Conservation (phyloP, 2,888 invertebrate species). For the Tenodera sinensis region DNA sequence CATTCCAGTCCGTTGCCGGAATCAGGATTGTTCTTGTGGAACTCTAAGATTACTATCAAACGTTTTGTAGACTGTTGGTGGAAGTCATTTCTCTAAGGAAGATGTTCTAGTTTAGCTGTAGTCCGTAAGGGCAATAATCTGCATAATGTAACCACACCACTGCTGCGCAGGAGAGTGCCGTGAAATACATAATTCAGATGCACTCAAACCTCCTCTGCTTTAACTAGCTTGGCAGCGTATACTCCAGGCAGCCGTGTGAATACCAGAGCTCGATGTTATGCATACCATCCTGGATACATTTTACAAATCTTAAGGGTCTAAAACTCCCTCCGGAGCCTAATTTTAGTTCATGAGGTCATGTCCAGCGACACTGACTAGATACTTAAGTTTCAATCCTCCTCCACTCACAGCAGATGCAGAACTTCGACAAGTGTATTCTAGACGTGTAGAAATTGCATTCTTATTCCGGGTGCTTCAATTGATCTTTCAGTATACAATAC, state of each 20-base stretch:
- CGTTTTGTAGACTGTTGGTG: neutral
- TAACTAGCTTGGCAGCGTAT: neutral
- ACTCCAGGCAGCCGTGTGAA: neutral
- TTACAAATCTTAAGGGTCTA: neutral
- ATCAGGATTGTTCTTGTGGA: neutral
- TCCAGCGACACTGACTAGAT: too few relatives aligned
- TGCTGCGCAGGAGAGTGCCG: neutral
- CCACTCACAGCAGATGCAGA: too few relatives aligned
- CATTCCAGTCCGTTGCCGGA: neutral
- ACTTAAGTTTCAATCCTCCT: too few relatives aligned
- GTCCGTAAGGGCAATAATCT: neutral
- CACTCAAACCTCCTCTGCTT: slow-evolving; percentile 14
- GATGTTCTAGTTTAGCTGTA: neutral
- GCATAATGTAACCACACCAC: slow-evolving; percentile 12
- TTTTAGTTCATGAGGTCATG: neutral
- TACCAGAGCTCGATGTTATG: too few relatives aligned
- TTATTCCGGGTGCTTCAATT: too few relatives aligned
- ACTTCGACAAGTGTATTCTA: too few relatives aligned
- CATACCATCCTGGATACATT: neutral
- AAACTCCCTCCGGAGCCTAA: neutral
- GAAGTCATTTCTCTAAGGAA: neutral
- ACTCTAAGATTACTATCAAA: neutral
- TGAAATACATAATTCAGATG: slow-evolving; percentile 21
- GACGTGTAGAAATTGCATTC: too few relatives aligned
- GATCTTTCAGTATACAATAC: too few relatives aligned